phyloP scores from a whole-genome alignment of 2,888 invertebrate species.

The Drosophila subsilvestris region DNA sequence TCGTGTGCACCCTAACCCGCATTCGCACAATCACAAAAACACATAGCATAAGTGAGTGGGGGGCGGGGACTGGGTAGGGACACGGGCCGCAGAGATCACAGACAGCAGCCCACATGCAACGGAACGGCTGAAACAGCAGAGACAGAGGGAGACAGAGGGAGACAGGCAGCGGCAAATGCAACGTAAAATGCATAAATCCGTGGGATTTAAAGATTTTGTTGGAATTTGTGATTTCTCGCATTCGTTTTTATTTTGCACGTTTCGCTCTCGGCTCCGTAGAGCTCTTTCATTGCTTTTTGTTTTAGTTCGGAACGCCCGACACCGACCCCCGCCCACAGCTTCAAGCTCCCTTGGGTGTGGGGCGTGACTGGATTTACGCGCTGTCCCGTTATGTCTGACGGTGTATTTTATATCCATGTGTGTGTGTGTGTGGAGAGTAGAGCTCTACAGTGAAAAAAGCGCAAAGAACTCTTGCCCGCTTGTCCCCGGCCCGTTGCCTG shows the following conservation, averaged over 20 bases:
- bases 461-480: slow-evolving; percentile 5
- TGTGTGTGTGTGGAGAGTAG: slow-evolving; percentile 1
- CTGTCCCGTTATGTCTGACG: slow-evolving; percentile 39
- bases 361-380: slow-evolving; percentile 74
- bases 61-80: slow-evolving; percentile 1
- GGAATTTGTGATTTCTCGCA: slow-evolving; percentile 78
- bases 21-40: slow-evolving; percentile 61
- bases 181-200: slow-evolving; percentile 78
- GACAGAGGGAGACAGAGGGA: slow-evolving; percentile 7
- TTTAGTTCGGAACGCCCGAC: slow-evolving; percentile 40
- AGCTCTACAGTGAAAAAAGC: slow-evolving; percentile 9
- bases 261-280: slow-evolving; percentile 54
- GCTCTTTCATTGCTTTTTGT: slow-evolving; percentile 42
- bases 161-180: slow-evolving; percentile 56
- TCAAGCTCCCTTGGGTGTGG: slow-evolving; percentile 15
- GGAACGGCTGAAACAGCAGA: slow-evolving; percentile 27
- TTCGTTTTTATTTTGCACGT: slow-evolving; percentile 63
- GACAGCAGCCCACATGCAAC: slow-evolving; percentile 62
- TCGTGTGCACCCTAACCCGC: slow-evolving; percentile 47
- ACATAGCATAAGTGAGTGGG: slow-evolving; percentile 42
- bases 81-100: slow-evolving; percentile 50
- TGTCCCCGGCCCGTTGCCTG: slow-evolving; percentile 9
- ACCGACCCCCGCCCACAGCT: slow-evolving; percentile 13
- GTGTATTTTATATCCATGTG: slow-evolving; percentile 11
- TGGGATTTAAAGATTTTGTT: slow-evolving; percentile 76